A percentile compares a stretch with the other conserved stretches of the same genome.
Conservation (phyloP, 2,797 vertebrate genomes). For the Xerus rutilus region DNA sequence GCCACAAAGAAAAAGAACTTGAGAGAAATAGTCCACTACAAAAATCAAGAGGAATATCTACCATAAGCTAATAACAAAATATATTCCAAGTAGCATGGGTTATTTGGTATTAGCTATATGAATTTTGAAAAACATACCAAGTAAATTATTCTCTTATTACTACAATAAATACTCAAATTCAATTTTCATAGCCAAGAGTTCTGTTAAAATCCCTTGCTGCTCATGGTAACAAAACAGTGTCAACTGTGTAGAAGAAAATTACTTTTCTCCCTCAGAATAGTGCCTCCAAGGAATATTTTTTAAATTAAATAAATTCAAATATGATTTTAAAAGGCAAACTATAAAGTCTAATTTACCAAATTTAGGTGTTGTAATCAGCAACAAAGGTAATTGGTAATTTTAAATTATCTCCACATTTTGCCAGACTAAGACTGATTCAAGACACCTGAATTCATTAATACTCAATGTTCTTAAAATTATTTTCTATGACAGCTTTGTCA, state of each 20-base stretch:
- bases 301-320: slow-evolving; percentile 49
- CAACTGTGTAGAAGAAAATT: background rate
- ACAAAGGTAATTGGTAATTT: slow-evolving; percentile 7
- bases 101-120: background rate
- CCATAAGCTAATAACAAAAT: slow-evolving; percentile 41
- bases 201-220: background rate
- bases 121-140: background rate
- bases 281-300: slow-evolving; percentile 1
- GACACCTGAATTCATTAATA: background rate
- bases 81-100: background rate
- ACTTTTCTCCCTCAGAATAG: background rate
- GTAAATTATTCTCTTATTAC: slow-evolving; percentile 4
- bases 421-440: slow-evolving; percentile 34
- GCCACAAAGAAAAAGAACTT: background rate
- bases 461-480: background rate
- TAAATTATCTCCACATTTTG: background rate
- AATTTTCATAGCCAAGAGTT: background rate
- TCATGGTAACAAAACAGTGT: background rate
- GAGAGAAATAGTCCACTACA: background rate
- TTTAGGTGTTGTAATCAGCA: slow-evolving; percentile 5
- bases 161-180: slow-evolving; percentile 31
- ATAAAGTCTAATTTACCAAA: slow-evolving; percentile 54
- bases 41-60: background rate
- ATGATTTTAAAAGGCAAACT: slow-evolving; percentile 11
- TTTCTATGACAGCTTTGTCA: background rate